Evolutionary conservation across 2,888 invertebrate genomes (phyloP).

Genomic region (Erannis defoliaria): DNA sequence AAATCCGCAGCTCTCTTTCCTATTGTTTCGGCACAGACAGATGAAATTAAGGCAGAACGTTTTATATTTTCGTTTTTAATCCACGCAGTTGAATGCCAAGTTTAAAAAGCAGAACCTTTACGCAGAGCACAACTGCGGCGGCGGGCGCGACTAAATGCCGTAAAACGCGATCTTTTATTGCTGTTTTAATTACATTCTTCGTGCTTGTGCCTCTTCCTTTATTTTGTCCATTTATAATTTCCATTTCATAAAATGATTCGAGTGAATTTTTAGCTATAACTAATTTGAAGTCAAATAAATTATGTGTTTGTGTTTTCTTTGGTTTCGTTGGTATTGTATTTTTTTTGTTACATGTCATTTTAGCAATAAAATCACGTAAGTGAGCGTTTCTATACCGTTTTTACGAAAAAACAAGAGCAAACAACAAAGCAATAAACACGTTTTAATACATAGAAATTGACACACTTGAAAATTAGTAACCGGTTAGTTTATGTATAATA

Average conservation of each 20-base stretch:
- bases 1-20: constrained; percentile 60
- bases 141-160: constrained; percentile 64
- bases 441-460: no score
- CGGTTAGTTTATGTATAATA: no score
- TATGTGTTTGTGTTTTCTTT: no score
- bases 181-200: constrained; percentile 80
- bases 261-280: background rate
- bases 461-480: no score
- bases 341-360: no score
- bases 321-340: no score
- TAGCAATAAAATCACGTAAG: no score
- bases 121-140: constrained; percentile 61
- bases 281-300: background rate
- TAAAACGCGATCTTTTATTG: constrained; percentile 77
- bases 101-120: constrained; percentile 80
- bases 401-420: no score
- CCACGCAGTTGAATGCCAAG: constrained; percentile 71
- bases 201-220: constrained; percentile 60
- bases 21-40: constrained; percentile 73
- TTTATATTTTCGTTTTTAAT: constrained; percentile 79
- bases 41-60: constrained; percentile 73
- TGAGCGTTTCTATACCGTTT: no score
- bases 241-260: constrained; percentile 52
- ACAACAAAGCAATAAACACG: no score
- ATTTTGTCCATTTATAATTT: constrained; percentile 63